Evolutionary conservation across 2,888 invertebrate species (phyloP), one percentile per base, ranked within the genome.

Genomic region (Microctonus brassicae): DNA sequence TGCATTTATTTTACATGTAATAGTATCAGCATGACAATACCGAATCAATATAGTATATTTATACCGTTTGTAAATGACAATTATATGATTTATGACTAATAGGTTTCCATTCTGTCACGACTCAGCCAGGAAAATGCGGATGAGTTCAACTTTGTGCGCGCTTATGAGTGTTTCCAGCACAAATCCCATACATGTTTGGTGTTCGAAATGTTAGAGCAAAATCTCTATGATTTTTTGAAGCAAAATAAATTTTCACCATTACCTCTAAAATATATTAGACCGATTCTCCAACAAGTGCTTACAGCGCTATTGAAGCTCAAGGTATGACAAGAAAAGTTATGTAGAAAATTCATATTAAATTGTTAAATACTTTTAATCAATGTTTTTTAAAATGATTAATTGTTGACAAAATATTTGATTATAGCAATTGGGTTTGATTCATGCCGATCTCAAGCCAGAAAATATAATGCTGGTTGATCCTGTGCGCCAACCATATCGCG

Each of bases 391-490:
- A 47, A 17, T 26, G 22, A 33, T 33, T 62, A 42, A 11, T 11
- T 65, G 7, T 34, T 39, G 42, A 33, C 52, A 63, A 63, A 62
- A 73, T 80, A 77, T 73, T 71, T 75, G 70, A 78, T 88, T 89
- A 55, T 91, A 97, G 94, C 97, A 98, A 94, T 92, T 99, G 86
- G 99, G 99, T 79, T 91, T 99, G 85, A 99, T 99, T 87, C 99
- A 99, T 90, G 99, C 99, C 76, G 99, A 99, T 89, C 90, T 99
- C 85, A 99, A 99, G 89, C 99, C 99, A 20, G 99, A 99, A 90
- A 99, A 99, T 90, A 99, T 99, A 87, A 99, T 99, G 99, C 89
- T 99, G 88, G 99, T 99, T 80, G 99, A 99, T 89, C 99, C 99
- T 60, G 94, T 95, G 72, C 93, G 98, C 77, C 98, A 98, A 88